Percentiles rank a stretch among this genome's conserved stretches.
Conservation (phyloP, 2,113 vertebrate species). For the Crotalus viridis region DNA sequence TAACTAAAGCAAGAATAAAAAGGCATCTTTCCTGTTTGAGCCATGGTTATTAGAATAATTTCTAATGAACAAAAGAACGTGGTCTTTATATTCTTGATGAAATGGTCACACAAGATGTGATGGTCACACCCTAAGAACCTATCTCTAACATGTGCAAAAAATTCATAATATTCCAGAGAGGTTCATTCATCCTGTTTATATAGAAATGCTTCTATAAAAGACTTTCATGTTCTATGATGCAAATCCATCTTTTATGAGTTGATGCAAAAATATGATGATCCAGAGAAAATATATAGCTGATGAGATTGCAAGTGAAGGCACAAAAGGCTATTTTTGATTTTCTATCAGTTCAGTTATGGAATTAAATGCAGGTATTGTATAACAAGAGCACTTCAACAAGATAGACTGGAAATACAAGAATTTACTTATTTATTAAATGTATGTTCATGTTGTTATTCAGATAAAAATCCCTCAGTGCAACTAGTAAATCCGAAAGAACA, state of each 20-base stretch:
- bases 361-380: not conserved
- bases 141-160: not conserved
- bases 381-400: not conserved
- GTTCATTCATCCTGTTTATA: not conserved
- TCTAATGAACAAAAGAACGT: not conserved
- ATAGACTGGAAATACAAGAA: no score
- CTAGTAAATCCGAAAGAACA: not conserved
- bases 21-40: not conserved
- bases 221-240: not conserved
- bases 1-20: not conserved
- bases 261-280: not conserved
- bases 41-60: not conserved
- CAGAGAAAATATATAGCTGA: not conserved
- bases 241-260: not conserved
- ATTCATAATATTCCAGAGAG: not conserved
- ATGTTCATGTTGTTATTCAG: not conserved
- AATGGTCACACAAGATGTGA: not conserved
- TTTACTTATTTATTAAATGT: not conserved
- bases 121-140: not conserved
- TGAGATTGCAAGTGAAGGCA: not conserved
- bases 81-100: not conserved
- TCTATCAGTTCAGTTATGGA: not conserved
- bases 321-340: not conserved
- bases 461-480: not conserved
- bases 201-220: not conserved